These are phyloP conservation scores for Altica lythri DNA, from an alignment of 2,888 invertebrate genomes.

Conservation along the genomic window DNA sequence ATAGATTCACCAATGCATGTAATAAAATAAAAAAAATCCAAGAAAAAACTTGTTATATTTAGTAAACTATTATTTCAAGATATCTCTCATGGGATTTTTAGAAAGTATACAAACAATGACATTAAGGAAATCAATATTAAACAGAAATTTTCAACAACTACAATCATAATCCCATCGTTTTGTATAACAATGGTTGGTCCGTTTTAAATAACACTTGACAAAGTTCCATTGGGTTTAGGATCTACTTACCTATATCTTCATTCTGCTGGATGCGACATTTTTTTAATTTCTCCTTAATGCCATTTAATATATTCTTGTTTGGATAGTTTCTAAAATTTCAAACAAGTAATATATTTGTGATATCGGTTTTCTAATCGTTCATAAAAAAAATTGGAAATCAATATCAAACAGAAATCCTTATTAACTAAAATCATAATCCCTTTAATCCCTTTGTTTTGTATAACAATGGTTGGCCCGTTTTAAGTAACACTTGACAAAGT, in stretches of 20 bases:
- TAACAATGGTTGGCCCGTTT: conserved; percentile 3
- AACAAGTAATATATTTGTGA: too few species aligned
- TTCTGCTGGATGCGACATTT: too few species aligned
- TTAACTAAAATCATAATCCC: not conserved
- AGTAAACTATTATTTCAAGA: not conserved
- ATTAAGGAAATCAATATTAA: not conserved
- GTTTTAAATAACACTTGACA: conserved; percentile 1
- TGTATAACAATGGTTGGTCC: conserved; percentile 6
- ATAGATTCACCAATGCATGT: not conserved
- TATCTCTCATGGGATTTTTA: not conserved
- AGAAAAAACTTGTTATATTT: not conserved
- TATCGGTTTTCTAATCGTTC: too few species aligned
- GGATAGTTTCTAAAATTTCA: too few species aligned
- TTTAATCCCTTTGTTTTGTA: not conserved
- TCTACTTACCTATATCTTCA: too few species aligned
- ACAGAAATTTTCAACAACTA: not conserved
- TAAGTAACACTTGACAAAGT: conserved; percentile 4
- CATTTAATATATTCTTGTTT: too few species aligned
- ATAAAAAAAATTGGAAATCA: too few species aligned
- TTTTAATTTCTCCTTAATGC: too few species aligned
- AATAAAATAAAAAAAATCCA: not conserved
- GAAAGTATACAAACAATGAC: not conserved
- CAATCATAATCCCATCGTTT: not conserved
- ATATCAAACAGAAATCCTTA: not conserved
- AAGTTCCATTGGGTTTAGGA: not conserved